These are phyloP conservation scores for Cossypha polioptera DNA, from an alignment of 2,797 vertebrate species.

Conservation along the genomic window DNA sequence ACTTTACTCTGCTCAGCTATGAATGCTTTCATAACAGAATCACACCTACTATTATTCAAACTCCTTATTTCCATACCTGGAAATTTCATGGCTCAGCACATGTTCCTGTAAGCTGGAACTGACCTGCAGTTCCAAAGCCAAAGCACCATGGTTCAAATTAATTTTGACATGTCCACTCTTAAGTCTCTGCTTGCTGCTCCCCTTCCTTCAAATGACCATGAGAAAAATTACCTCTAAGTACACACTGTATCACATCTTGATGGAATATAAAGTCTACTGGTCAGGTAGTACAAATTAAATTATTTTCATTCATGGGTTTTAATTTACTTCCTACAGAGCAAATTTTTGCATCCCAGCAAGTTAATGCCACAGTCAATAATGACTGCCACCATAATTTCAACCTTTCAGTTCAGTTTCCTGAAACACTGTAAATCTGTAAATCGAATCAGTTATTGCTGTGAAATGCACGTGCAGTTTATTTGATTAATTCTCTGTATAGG, in stretches of 20 bases:
- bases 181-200: neutral
- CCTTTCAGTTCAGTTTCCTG: neutral
- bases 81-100: neutral
- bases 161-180: neutral
- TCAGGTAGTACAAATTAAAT: constrained; percentile 8
- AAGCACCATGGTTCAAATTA: neutral
- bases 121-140: neutral
- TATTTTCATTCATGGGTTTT: constrained; percentile 5
- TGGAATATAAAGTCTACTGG: neutral
- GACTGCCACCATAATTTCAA: neutral
- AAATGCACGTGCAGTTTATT: neutral
- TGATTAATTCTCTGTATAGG: neutral
- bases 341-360: neutral
- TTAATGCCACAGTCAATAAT: neutral
- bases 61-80: neutral
- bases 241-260: neutral
- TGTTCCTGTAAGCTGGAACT: neutral
- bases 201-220: neutral
- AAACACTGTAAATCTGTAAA: neutral
- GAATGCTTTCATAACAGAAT: neutral
- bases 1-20: neutral
- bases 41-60: neutral
- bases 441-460: neutral
- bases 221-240: neutral
- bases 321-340: constrained; percentile 29